A percentile compares a stretch with the other conserved stretches of the same genome.
phyloP scores from a whole-genome alignment of 2,888 invertebrate species.

The Linnaemya tessellans region DNA sequence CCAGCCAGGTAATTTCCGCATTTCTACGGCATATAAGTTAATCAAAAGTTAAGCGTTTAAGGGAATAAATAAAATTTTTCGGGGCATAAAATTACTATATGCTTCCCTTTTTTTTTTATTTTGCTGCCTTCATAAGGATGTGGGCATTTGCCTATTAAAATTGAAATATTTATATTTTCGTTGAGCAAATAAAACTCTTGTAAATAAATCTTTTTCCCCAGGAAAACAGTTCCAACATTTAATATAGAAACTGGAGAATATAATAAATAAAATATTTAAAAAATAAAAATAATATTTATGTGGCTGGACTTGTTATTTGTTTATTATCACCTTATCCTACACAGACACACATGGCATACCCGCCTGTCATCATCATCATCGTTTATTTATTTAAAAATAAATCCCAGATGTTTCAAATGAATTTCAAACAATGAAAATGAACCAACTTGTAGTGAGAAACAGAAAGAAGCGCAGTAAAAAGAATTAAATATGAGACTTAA shows the following conservation, averaged over 20 bases:
- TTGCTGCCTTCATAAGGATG: neutral
- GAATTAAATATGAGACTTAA: slow-evolving; percentile 58
- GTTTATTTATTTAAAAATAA: slow-evolving; percentile 21
- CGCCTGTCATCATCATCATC: neutral
- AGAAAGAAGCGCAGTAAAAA: slow-evolving; percentile 53
- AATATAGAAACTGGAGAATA: neutral
- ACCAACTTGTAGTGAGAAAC: slow-evolving; percentile 36
- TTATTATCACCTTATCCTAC: neutral
- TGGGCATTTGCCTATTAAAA: slow-evolving; percentile 12
- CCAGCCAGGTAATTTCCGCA: slow-evolving; percentile 44
- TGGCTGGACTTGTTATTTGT: neutral
- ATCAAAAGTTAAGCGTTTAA: slow-evolving; percentile 66
- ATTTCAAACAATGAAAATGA: slow-evolving; percentile 71
- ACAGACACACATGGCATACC: neutral
- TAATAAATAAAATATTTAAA: neutral
- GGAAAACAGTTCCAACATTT: neutral
- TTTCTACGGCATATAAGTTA: slow-evolving; percentile 64
- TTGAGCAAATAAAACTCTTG: neutral
- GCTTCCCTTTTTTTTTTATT: too few relatives aligned
- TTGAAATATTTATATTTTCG: slow-evolving; percentile 10
- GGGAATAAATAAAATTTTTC: slow-evolving; percentile 56
- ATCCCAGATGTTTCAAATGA: slow-evolving; percentile 73
- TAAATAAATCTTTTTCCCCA: neutral
- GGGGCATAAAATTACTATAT: slow-evolving; percentile 65
- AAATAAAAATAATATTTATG: slow-evolving; percentile 9